Conservation (phyloP, 2,797 vertebrate genomes). For the Tangara arthus region DNA sequence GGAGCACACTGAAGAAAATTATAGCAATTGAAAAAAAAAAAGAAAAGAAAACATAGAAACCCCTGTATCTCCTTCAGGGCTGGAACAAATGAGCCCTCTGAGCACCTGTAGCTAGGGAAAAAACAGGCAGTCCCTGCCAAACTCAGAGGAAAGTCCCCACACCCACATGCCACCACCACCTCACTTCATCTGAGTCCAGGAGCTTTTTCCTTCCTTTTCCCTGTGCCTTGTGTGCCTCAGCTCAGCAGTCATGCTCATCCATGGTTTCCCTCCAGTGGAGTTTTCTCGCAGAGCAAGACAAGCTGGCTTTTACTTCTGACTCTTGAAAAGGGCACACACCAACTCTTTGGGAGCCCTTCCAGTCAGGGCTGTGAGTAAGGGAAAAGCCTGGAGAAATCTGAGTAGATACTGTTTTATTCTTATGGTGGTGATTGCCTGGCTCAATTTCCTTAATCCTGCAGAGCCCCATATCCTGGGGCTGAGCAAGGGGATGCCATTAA, state of each 20-base stretch:
- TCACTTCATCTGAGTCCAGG: background rate
- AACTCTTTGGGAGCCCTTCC: background rate
- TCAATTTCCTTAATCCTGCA: background rate
- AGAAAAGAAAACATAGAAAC: background rate
- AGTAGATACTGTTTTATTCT: background rate
- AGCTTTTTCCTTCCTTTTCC: conserved; percentile 17
- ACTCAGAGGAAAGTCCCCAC: conserved; percentile 35
- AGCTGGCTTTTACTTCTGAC: background rate
- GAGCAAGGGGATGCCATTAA: background rate
- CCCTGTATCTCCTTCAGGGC: background rate
- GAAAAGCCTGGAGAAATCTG: background rate
- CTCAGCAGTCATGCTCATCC: background rate
- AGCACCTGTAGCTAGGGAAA: conserved; percentile 6
- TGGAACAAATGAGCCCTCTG: conserved; percentile 55
- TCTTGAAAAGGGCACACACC: background rate
- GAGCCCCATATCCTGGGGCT: background rate
- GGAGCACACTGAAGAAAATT: background rate
- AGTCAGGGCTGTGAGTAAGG: background rate
- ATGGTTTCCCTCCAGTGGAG: background rate
- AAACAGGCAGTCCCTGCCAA: background rate
- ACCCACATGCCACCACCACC: background rate
- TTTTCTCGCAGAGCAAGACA: background rate
- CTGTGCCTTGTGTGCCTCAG: background rate
- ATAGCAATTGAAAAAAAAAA: background rate
- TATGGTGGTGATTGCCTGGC: background rate